phyloP scores from a whole-genome alignment of 2,888 invertebrate genomes.

The Mimachlamys varia region DNA sequence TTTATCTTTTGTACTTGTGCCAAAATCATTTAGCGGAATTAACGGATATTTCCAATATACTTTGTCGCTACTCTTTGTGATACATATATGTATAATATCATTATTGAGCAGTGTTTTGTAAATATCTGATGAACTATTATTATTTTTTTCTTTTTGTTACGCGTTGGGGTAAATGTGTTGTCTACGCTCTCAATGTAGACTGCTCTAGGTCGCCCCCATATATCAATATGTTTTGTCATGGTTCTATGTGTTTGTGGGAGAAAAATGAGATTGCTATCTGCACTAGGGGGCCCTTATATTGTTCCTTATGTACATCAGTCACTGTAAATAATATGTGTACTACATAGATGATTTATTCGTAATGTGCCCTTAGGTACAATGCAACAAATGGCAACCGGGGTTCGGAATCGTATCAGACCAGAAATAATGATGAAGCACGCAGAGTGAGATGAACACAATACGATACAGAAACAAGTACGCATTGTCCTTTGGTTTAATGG shows the following conservation, averaged over 20 bases:
- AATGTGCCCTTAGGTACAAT: background rate
- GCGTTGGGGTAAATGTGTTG: background rate
- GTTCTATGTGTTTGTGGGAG: background rate
- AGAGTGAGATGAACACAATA: no score
- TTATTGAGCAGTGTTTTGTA: no score
- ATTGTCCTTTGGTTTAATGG: no score
- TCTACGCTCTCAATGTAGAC: background rate
- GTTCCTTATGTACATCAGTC: background rate
- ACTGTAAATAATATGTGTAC: background rate
- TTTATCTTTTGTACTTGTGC: no score
- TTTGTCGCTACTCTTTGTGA: no score
- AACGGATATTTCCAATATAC: no score
- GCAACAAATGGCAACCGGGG: background rate
- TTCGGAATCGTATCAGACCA: background rate
- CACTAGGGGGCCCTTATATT: background rate
- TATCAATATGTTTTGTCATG: background rate
- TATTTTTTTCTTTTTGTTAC: no score
- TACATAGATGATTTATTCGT: background rate
- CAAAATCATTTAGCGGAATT: no score
- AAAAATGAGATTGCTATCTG: background rate
- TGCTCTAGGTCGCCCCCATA: background rate
- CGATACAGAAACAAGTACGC: no score
- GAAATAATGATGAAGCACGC: no score
- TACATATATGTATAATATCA: no score
- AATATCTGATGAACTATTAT: no score